Evolutionary conservation across 2,113 vertebrate species (phyloP).

Genomic region (Himantopus leucocephalus): DNA sequence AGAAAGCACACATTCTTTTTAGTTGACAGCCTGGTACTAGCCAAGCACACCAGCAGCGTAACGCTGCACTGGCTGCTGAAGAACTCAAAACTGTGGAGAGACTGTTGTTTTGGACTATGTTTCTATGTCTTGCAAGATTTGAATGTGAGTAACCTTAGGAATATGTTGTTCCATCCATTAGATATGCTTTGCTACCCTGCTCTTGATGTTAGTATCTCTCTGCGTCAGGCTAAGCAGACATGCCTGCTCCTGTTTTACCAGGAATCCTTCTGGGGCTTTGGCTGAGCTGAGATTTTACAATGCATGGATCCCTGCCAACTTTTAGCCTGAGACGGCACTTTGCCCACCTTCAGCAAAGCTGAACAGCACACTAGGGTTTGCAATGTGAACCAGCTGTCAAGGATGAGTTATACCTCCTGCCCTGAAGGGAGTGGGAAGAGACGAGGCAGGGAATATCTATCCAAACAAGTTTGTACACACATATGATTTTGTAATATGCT

Average conservation of each 20-base stretch:
- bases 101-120: background rate
- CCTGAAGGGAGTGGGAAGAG: background rate
- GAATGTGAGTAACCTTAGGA: background rate
- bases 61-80: background rate
- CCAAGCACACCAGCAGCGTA: background rate
- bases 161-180: background rate
- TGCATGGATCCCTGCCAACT: background rate
- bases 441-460: background rate
- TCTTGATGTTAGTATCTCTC: background rate
- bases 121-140: background rate
- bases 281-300: background rate
- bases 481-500: background rate
- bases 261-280: background rate
- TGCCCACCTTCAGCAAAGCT: slow-evolving; percentile 29
- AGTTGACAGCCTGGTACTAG: background rate
- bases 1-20: background rate
- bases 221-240: background rate
- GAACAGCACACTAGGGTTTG: background rate
- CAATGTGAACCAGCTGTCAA: background rate
- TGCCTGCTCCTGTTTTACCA: slow-evolving; percentile 25
- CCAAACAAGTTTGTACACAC: slow-evolving; percentile 62
- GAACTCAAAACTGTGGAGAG: background rate
- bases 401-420: background rate
- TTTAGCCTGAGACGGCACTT: background rate
- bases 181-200: background rate